Percentiles rank a stretch among this genome's conserved stretches.
Evolutionary conservation across 1,140 invertebrate genomes (phyloP).

Genomic region (Ceratina australensis): DNA sequence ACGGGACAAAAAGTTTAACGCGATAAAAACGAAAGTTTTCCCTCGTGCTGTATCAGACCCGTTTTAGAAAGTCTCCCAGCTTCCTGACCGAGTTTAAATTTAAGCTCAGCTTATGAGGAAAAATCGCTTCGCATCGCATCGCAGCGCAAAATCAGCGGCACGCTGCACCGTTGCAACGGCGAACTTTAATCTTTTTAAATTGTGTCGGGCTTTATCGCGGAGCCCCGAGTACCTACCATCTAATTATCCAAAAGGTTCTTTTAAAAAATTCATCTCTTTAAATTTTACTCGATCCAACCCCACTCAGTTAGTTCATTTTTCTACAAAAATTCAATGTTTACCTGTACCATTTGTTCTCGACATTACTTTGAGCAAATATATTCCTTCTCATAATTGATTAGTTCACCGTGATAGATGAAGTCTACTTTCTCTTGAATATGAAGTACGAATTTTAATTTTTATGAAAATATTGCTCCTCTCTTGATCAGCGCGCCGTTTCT

Average conservation of each 20-base stretch:
- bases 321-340: too few species aligned
- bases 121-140: slow-evolving; percentile 11
- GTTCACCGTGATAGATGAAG: too few species aligned
- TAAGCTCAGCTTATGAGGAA: slow-evolving; percentile 23
- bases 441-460: too few species aligned
- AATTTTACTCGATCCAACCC: too few species aligned
- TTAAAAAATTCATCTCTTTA: background rate
- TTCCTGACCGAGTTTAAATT: slow-evolving; percentile 36
- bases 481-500: too few species aligned
- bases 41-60: slow-evolving; percentile 9
- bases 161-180: background rate
- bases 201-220: slow-evolving; percentile 10
- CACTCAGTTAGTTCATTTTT: too few species aligned
- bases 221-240: slow-evolving; percentile 24
- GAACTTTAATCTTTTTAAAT: slow-evolving; percentile 24
- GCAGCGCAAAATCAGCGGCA: slow-evolving; percentile 18
- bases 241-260: slow-evolving; percentile 13
- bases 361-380: too few species aligned
- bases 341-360: too few species aligned
- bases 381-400: too few species aligned
- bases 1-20: slow-evolving; percentile 15
- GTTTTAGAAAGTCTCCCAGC: background rate
- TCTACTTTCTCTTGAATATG: too few species aligned
- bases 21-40: slow-evolving; percentile 27
- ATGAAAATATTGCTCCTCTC: too few species aligned